Base-by-base conservation (phyloP, 2,113 vertebrate species). In the Gnathonemus echidnorhynchus region DNA sequence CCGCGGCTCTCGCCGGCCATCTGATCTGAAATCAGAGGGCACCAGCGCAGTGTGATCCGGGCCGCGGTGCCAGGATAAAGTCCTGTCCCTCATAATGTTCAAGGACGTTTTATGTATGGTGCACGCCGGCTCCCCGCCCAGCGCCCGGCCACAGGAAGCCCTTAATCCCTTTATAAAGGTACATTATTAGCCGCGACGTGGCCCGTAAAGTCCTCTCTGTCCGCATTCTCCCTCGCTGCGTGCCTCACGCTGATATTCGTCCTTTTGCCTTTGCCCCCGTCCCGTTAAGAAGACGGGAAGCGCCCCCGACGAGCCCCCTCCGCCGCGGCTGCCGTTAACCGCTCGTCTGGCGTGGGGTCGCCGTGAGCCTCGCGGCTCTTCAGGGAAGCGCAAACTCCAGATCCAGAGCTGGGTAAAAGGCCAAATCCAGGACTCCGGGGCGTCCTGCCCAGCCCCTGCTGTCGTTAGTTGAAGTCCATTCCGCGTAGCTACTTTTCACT, bases 81-180 rank as follows among this genome's bases (percentile, higher is more conserved):
- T 80, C 74, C 31, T 3, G 74, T 80, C 74, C 74, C 74, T 80
- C 31, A 80, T 80, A 80, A 42, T 19, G 39, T 42, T 80, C 74
- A 80, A 80, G 74, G 74, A 42, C 74, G 17, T 80, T 80, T 80
- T 80, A 80, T 80, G 74, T 80, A 80, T 8, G 35, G 35, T 8
- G 5, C 17, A 17, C 15, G 35, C 13, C 74, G 31, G 15, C 31
- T 66, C 10, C 31, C 15, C 15, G 35, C 74, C 74, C 74, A 77
- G 5, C 35, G 15, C 17, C 31, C 13, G 15, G 31, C 74, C 74
- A 42, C 35, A 19, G 74, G 74, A 80, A 80, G 31, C 17, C 35
- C 74, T 80, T 80, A 80, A 80, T 80, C 74, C 35, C 15, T 80
- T 80, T 80, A 80, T 80, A 80, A 80, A 80, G 35, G 74, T 42